Evolutionary conservation across 1,140 invertebrate species (phyloP), one percentile per base, ranked within the genome.

Genomic region (Drosophila ercepeae): DNA sequence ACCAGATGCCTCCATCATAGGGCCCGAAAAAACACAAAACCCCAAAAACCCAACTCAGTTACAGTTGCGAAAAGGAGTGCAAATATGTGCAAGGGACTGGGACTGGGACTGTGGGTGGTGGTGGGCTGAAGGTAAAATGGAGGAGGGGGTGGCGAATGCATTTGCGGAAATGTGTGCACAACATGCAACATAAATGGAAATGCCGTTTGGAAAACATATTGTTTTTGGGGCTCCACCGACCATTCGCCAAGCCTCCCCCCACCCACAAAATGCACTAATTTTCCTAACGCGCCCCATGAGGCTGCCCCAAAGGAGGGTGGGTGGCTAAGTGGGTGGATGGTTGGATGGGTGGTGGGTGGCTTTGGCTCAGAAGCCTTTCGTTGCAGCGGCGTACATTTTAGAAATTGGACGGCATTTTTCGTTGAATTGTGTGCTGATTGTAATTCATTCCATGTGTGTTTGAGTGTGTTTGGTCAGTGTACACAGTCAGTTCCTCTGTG

Each of bases 371-470:
- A 50, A 57, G 25, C 52, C 34, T 11, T 57, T 63, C 54, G 41
- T 51, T 46, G 59, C 52, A 58, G 54, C 64, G 54, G 61, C 76
- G 74, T 76, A 86, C 81, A 82, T 71, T 88, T 88, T 88, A 82
- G 83, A 82, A 88, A 88, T 88, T 88, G 82, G 77, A 88, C 74
- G 82, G 83, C 83, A 88, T 88, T 88, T 86, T 86, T 88, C 82
- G 82, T 88, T 88, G 82, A 88, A 88, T 88, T 88, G 82, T 88
- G 82, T 88, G 77, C 82, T 88, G 82, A 88, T 88, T 88, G 82
- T 88, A 88, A 88, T 88, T 88, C 82, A 82, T 77, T 82, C 73
- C 59, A 65, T 88, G 81, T 67, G 78, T 77, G 64, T 52, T 48
- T 36, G 55, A 19, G 44, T 58, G 49, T 81, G 73, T 77, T 76